These are phyloP conservation scores for Myotis pilosus DNA, from an alignment of 2,797 vertebrate species.

Conservation along the genomic window DNA sequence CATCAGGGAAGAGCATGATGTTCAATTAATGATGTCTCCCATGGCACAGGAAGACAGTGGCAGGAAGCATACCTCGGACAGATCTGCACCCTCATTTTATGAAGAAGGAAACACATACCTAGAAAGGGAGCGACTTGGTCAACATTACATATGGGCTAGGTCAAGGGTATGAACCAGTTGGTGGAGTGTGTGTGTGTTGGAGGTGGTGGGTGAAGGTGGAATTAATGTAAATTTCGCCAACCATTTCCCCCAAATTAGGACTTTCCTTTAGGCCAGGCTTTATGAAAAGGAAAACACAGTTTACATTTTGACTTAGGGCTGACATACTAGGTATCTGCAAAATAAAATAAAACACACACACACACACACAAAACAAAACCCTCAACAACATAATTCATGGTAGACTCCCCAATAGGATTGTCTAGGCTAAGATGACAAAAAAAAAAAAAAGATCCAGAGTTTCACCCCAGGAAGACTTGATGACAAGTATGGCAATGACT, in stretches of 20 bases:
- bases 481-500: slow-evolving; percentile 69
- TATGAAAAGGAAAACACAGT: not conserved
- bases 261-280: not conserved
- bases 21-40: not conserved
- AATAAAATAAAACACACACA: not conserved
- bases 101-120: not conserved
- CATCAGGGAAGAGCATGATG: not conserved
- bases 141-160: not conserved
- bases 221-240: not conserved
- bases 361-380: not conserved
- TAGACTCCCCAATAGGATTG: slow-evolving; percentile 15
- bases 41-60: not conserved
- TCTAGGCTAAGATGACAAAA: slow-evolving; percentile 47
- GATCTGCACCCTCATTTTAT: not conserved
- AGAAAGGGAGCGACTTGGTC: not conserved
- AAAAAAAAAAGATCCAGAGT: not conserved
- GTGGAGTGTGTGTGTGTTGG: not conserved
- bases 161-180: not conserved
- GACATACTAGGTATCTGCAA: slow-evolving; percentile 43
- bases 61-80: not conserved
- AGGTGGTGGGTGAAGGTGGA: not conserved
- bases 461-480: slow-evolving; percentile 26
- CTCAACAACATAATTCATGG: slow-evolving; percentile 60
- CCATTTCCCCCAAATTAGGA: not conserved
- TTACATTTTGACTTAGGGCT: slow-evolving; percentile 13